These are phyloP conservation scores for Agrotis puta DNA, from an alignment of 2,888 invertebrate species.

Conservation along the genomic window DNA sequence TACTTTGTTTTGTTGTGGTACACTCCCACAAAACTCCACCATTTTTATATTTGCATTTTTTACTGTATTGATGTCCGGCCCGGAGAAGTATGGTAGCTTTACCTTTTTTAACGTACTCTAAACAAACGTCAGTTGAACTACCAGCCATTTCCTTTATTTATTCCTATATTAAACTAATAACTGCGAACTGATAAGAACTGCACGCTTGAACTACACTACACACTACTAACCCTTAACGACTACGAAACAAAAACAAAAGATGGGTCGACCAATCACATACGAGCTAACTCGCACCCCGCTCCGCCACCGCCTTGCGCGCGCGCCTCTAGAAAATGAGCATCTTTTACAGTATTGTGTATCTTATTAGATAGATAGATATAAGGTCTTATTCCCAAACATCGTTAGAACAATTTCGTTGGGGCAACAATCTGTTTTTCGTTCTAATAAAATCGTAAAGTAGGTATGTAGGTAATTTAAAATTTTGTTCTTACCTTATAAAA, in stretches of 20 bases:
- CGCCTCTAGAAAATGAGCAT: conserved; percentile 34
- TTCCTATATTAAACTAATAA: conserved; percentile 34
- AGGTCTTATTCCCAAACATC: conserved; percentile 35
- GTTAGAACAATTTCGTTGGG: conserved; percentile 34
- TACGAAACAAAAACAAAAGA: conserved; percentile 39
- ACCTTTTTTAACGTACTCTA: conserved; percentile 45
- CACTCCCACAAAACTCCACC: conserved; percentile 40
- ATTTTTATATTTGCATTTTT: conserved; percentile 35
- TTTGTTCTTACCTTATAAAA: conserved; percentile 30
- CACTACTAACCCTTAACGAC: conserved; percentile 35
- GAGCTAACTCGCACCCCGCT: conserved; percentile 29
- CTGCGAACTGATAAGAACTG: conserved; percentile 40
- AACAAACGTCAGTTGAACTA: conserved; percentile 43
- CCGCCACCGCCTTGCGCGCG: conserved; percentile 32
- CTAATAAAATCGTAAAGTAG: conserved; percentile 35
- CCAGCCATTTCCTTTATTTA: conserved; percentile 41
- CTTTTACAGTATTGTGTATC: conserved; percentile 35
- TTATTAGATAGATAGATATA: conserved; percentile 33
- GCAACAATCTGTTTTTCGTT: conserved; percentile 34
- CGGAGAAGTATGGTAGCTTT: conserved; percentile 42
- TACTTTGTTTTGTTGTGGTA: conserved; percentile 34
- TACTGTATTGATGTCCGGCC: conserved; percentile 36
- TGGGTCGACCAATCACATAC: conserved; percentile 43
- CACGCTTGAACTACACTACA: conserved; percentile 37
- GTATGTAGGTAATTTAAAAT: conserved; percentile 34